A percentile compares a stretch with the other conserved stretches of the same genome.
These are phyloP conservation scores for Zaprionus kolodkinae DNA, from an alignment of 1,140 invertebrate genomes.

Conservation along the genomic window DNA sequence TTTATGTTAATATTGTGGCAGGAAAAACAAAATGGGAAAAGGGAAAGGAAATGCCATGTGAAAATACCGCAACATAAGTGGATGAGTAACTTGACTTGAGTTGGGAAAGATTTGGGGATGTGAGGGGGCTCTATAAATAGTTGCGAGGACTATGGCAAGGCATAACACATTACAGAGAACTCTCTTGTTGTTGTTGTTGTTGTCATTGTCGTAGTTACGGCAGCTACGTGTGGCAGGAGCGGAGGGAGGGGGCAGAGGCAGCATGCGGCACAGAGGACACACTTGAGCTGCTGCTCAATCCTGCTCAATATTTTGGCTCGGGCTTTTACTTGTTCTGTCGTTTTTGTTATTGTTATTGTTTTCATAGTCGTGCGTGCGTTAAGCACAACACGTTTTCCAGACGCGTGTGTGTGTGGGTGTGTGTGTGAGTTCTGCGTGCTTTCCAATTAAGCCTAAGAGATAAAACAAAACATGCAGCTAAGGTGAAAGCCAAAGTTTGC, in stretches of 20 bases:
- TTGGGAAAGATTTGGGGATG: background rate
- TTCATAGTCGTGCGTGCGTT: conserved; percentile 60
- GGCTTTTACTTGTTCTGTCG: conserved; percentile 7
- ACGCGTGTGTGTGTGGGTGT: conserved; percentile 6
- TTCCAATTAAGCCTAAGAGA: conserved; percentile 68
- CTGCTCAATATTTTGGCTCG: conserved; percentile 52
- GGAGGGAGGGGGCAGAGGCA: background rate
- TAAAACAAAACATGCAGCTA: conserved; percentile 62
- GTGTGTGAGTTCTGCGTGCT: conserved; percentile 49
- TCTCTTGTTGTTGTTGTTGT: background rate
- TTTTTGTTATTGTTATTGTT: conserved; percentile 55
- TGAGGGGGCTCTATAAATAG: background rate
- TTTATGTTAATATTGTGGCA: conserved; percentile 29
- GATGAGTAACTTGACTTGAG: conserved; percentile 25
- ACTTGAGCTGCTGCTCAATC: conserved; percentile 30
- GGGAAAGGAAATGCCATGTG: conserved; percentile 10
- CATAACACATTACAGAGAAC: background rate
- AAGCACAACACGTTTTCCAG: conserved; percentile 54
- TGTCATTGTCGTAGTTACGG: conserved; percentile 1
- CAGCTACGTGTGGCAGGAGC: conserved; percentile 16
- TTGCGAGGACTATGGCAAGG: background rate
- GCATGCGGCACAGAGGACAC: conserved; percentile 42
- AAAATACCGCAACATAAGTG: conserved; percentile 27
- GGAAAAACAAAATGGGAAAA: conserved; percentile 27
- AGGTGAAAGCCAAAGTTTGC: conserved; percentile 59